Base-by-base conservation (phyloP, 2,888 invertebrate species). In the Eristalis pertinax region DNA sequence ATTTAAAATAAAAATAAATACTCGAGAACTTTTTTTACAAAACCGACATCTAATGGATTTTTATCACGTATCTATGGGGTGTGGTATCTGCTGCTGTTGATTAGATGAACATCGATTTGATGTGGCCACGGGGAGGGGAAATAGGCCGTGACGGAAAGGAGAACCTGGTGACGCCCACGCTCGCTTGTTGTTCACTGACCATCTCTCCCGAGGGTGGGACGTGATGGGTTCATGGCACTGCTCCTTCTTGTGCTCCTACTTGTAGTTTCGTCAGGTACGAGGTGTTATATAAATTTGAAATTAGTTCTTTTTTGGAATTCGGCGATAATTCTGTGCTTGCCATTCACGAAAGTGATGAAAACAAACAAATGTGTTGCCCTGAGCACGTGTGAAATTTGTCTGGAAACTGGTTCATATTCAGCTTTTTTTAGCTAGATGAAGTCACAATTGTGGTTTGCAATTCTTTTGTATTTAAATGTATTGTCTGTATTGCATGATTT, bases 1-100 rank as follows among this genome's bases (percentile, higher is more conserved):
- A 74, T 41, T 38, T 26, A 60, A 79, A 79, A 79, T 26, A 26
- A 26, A n/a, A 26, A 26, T 68, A 64, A 81, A 73, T 84, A 73
- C 76, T 68, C 75, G 64, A 50, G 50, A 84, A n/a, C 70, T 84
- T 87, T 60, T 75, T 80, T 43, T 79, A 79, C 19, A 83, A 83
- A 68, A 64, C 15, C 7, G 8, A 24, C 13, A n/a, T 60, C 24
- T 60, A 60, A 60, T 26, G 60, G 60, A 29, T 60, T 60, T 60
- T 26, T 24, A 24, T 60, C 60, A 60, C 26, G 60, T 29, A 60
- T 13, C 26, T 60, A 1, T 24, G 26, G 22, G 60, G 26, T 24
- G 26, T 19, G 50, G 50, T 50, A 50, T 50, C 19, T 50, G 50
- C 19, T 50, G 43, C n/a, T 50, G 19, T 32, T 32, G 19, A 8